Evolutionary conservation across 2,888 invertebrate genomes (phyloP).

Genomic region (Pyrrhopygopsis socrates): DNA sequence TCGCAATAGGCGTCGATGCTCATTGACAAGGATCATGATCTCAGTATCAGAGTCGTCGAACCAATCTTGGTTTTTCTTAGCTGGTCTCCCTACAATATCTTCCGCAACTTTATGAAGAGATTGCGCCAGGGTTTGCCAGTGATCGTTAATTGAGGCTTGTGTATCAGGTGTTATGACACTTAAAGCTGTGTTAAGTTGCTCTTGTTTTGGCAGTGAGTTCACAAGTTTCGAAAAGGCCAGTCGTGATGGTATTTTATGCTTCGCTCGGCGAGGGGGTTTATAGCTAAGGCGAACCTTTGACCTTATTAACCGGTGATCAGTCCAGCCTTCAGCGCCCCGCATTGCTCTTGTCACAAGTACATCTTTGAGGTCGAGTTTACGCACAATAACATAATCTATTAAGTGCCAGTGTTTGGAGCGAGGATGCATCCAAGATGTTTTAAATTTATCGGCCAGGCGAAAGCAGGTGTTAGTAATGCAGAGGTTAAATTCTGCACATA

Average conservation of each 20-base stretch:
- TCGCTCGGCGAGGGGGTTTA: slow-evolving; percentile 41
- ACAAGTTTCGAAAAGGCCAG: not conserved
- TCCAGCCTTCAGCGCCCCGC: slow-evolving; percentile 44
- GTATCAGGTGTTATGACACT: not conserved
- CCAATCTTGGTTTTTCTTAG: no score
- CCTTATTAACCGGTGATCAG: slow-evolving; percentile 65
- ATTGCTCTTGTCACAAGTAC: slow-evolving; percentile 15
- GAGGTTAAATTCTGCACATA: not conserved
- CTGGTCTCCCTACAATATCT: no score
- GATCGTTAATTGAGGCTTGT: no score
- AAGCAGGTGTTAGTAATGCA: slow-evolving; percentile 6
- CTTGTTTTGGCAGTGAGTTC: not conserved
- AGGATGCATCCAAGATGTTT: slow-evolving; percentile 26
- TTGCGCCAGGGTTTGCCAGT: no score
- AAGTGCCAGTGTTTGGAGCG: slow-evolving; percentile 15
- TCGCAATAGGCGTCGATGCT: no score
- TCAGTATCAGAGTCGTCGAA: no score
- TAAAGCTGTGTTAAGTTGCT: not conserved
- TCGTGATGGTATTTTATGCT: slow-evolving; percentile 30
- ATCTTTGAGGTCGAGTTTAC: not conserved
- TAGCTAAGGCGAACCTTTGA: slow-evolving; percentile 46
- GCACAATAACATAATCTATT: slow-evolving; percentile 10
- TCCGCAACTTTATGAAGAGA: no score
- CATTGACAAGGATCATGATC: no score
- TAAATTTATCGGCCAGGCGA: not conserved